These are phyloP conservation scores for Sceloporus tristichus DNA, from an alignment of 2,113 vertebrate genomes.

Conservation along the genomic window DNA sequence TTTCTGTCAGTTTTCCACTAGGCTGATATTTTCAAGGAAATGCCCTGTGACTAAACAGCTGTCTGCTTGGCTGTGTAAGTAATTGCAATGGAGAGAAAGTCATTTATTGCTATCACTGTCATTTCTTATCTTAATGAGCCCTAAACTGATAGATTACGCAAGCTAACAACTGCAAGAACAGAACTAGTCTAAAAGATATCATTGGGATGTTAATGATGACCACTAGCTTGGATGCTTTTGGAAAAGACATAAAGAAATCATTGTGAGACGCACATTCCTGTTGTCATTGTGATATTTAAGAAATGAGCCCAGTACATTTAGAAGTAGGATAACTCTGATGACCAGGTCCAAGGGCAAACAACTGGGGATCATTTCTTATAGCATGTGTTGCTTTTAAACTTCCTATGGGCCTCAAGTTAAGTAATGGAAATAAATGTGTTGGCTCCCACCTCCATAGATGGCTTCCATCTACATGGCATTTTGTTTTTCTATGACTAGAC, in stretches of 20 bases:
- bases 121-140: conserved; percentile 71
- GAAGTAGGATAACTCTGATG: background rate
- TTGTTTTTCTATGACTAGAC: too few relatives aligned
- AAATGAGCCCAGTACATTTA: background rate
- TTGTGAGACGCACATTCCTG: background rate
- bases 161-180: conserved; percentile 48
- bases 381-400: background rate
- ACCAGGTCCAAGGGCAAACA: background rate
- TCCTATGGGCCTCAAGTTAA: background rate
- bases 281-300: conserved; percentile 26
- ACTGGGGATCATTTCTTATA: background rate
- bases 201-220: background rate
- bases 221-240: background rate
- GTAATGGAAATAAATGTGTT: conserved; percentile 2
- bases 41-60: conserved; percentile 57
- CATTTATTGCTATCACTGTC: conserved; percentile 59
- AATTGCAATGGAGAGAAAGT: conserved; percentile 67
- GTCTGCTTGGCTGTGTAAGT: conserved; percentile 65
- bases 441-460: too few relatives aligned
- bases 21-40: conserved; percentile 62
- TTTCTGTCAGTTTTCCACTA: conserved; percentile 56
- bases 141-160: conserved; percentile 71
- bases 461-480: too few relatives aligned
- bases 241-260: background rate
- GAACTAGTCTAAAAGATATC: conserved; percentile 4